phyloP scores from a whole-genome alignment of 2,888 invertebrate genomes.

The Mesorhabditis sp. region DNA sequence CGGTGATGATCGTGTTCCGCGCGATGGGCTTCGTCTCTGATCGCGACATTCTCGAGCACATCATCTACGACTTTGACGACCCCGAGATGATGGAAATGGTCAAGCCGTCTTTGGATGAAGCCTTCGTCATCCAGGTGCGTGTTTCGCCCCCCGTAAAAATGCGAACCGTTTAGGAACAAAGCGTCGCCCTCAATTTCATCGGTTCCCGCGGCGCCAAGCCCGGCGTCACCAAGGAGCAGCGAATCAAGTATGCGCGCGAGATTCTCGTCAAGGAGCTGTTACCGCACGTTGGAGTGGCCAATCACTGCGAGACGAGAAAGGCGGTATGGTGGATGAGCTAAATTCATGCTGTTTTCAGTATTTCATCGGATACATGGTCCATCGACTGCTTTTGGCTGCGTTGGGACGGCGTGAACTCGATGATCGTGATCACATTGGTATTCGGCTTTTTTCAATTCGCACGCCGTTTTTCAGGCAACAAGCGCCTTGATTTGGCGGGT shows the following conservation, averaged over 20 bases:
- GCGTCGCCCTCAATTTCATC: conserved; percentile 96
- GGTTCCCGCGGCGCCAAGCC: conserved; percentile 93
- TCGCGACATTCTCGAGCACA: conserved; percentile 96
- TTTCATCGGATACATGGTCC: conserved; percentile 84
- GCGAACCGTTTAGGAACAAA: conserved; percentile 76
- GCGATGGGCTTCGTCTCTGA: conserved; percentile 99
- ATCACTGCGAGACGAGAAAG: conserved; percentile 99
- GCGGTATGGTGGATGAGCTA: conserved; percentile 63
- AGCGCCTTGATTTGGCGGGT: conserved; percentile 92
- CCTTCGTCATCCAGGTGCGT: conserved; percentile 79
- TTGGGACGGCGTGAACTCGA: conserved; percentile 92
- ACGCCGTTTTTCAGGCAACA: conserved; percentile 66
- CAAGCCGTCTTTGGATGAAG: conserved; percentile 96
- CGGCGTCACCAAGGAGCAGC: conserved; percentile 95
- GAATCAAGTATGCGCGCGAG: conserved; percentile 98
- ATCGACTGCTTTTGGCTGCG: conserved; percentile 85
- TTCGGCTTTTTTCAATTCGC: neutral
- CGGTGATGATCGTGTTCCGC: conserved; percentile 98
- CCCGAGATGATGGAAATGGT: conserved; percentile 99
- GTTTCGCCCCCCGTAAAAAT: conserved; percentile 7
- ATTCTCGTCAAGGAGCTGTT: conserved; percentile 99
- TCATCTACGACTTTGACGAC: conserved; percentile 99
- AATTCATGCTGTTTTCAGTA: conserved; percentile 69
- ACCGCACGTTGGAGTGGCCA: conserved; percentile 97
- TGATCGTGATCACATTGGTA: conserved; percentile 98